Evolutionary conservation across 2,888 invertebrate species (phyloP).

Genomic region (Luperina nickerlii): DNA sequence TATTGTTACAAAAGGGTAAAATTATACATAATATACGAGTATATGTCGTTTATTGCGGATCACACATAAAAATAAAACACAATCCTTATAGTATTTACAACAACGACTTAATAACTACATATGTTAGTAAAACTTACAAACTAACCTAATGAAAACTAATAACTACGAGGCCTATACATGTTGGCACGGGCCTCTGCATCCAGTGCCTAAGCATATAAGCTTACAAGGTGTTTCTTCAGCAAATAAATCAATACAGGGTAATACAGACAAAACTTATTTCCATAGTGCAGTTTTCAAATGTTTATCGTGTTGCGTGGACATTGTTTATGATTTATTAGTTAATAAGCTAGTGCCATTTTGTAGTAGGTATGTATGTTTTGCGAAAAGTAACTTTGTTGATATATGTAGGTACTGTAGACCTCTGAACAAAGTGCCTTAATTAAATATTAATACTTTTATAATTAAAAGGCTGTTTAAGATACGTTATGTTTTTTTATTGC

Average conservation of each 20-base stretch:
- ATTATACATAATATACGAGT: too few relatives aligned
- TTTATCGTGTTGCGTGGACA: background rate
- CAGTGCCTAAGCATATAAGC: too few relatives aligned
- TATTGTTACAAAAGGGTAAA: background rate
- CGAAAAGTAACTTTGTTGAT: background rate
- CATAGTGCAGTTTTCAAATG: background rate
- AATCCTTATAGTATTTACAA: too few relatives aligned
- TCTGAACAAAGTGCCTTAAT: constrained; percentile 29
- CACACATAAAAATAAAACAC: too few relatives aligned
- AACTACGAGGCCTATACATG: too few relatives aligned
- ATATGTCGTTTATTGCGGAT: too few relatives aligned
- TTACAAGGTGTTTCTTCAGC: background rate
- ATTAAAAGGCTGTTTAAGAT: constrained; percentile 29
- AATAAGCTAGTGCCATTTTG: constrained; percentile 25
- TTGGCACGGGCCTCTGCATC: too few relatives aligned
- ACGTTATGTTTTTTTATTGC: constrained; percentile 14
- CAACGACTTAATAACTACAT: too few relatives aligned
- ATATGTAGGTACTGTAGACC: background rate
- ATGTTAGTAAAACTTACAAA: too few relatives aligned
- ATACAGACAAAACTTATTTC: background rate
- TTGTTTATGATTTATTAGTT: background rate
- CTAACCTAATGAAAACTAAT: too few relatives aligned
- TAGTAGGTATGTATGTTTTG: constrained; percentile 9
- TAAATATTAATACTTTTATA: background rate
- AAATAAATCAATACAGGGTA: background rate